Evolutionary conservation across 92 coral and sea anemone species (phyloP), one percentile per base, ranked within the genome.

Genomic region (Meandrina meandrites): DNA sequence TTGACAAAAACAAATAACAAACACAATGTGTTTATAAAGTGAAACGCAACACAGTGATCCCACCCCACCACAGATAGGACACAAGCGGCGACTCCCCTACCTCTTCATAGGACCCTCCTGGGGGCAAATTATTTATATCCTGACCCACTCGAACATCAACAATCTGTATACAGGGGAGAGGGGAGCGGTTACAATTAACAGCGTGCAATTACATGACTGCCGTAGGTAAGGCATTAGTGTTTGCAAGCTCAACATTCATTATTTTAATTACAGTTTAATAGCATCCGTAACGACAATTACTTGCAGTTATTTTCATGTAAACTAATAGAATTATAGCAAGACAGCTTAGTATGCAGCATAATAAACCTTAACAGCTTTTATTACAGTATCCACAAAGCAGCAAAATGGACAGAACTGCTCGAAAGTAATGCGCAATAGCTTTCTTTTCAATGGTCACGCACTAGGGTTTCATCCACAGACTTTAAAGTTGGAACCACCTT

Each of bases 151-250:
- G 81, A 48, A 78, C 81, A 78, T 51, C 62, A 78, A 48, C 24
- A 78, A 78, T 78, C 81, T 50, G 81, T 78, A 78, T 68, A 78
- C 68, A 78, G 81, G 81, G 81, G 81, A 78, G 68, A 78, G 81
- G 81, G 64, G 67, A 78, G 42, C 24, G 81, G n/a, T 78, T 78
- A 78, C 81, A 50, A 54, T 78, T 50, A 19, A 18, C 31, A 31
- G 10, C 16, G 58, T 1, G 58, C 18, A 13, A 3, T 53, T 53
- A 53, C 18, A 53, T 53, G 19, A 53, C 18, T 53, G 18, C 1
- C 19, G 58, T 53, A 1, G 12, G 58, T 13, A 53, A 53, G 18
- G 58, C 58, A 14, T 53, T 53, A 53, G 58, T 40, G 45, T 40
- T 40, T 2, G 45, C 45, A 40, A 40, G 58, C 58, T 53, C 14